Conservation (phyloP, 2,113 vertebrate genomes). For the Proterorhinus semilunaris region DNA sequence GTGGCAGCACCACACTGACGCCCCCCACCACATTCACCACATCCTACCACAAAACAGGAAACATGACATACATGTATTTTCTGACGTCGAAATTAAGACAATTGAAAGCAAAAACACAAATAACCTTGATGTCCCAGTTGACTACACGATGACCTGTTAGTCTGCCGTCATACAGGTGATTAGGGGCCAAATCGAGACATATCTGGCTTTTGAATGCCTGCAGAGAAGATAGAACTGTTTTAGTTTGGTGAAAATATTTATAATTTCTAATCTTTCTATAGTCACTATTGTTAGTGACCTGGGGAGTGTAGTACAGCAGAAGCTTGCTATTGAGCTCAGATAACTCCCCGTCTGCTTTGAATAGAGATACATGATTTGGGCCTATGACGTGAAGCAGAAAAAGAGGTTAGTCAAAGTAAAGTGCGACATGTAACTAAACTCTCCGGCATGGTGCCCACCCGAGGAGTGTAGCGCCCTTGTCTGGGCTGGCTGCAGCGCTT, state of each 20-base stretch:
- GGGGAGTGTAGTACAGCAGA: constrained; percentile 93
- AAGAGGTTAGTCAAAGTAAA: constrained; percentile 22
- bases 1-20: constrained; percentile 85
- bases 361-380: constrained; percentile 87
- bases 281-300: constrained; percentile 74
- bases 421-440: constrained; percentile 16
- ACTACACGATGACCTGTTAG: constrained; percentile 92
- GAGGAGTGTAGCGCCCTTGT: constrained; percentile 75
- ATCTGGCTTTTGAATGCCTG: constrained; percentile 95
- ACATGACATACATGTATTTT: not conserved
- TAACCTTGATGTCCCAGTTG: constrained; percentile 94
- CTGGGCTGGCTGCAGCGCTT: constrained; percentile 83
- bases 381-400: constrained; percentile 71
- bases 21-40: constrained; percentile 92
- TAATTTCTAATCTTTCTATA: constrained; percentile 4
- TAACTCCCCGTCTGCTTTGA: constrained; percentile 86
- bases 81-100: not conserved
- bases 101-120: not conserved
- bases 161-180: constrained; percentile 86
- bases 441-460: constrained; percentile 66
- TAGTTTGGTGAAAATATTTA: not conserved
- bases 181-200: constrained; percentile 91
- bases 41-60: constrained; percentile 73
- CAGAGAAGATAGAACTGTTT: constrained; percentile 6
- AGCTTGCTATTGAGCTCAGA: constrained; percentile 86